phyloP scores from a whole-genome alignment of 1,140 invertebrate genomes.

The Adoxophyes honmai region DNA sequence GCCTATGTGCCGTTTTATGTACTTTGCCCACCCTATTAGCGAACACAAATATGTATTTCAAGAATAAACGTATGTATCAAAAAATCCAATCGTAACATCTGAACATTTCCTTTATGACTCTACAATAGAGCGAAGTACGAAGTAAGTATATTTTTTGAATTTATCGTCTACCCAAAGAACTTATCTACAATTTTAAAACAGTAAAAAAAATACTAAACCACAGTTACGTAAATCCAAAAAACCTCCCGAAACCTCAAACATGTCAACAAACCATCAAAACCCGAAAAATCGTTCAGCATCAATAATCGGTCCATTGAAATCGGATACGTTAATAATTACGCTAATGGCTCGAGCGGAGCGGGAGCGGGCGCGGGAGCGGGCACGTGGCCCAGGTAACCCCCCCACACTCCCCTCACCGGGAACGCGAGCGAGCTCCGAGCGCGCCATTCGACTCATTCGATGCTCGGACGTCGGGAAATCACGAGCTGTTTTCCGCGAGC shows the following conservation, averaged over 20 bases:
- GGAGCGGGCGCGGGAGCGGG: slow-evolving; percentile 28
- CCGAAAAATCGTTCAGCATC: slow-evolving; percentile 32
- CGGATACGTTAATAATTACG: slow-evolving; percentile 43
- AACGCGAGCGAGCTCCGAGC: slow-evolving; percentile 21
- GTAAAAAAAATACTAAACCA: too few species aligned
- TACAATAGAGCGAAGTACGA: too few species aligned
- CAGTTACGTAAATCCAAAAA: slow-evolving; percentile 20
- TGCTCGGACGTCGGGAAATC: slow-evolving; percentile 71
- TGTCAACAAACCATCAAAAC: slow-evolving; percentile 19
- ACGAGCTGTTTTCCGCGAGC: slow-evolving; percentile 65
- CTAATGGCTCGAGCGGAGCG: slow-evolving; percentile 28
- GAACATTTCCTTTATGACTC: too few species aligned
- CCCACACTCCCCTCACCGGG: slow-evolving; percentile 32
- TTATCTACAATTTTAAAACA: too few species aligned
- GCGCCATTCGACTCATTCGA: slow-evolving; percentile 67
- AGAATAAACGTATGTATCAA: too few species aligned
- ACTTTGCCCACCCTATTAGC: too few species aligned
- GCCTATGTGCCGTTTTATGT: too few species aligned
- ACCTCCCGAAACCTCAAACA: slow-evolving; percentile 14
- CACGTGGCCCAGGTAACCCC: slow-evolving; percentile 62
- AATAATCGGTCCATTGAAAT: slow-evolving; percentile 54
- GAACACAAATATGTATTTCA: too few species aligned
- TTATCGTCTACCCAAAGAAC: too few species aligned
- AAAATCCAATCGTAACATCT: too few species aligned
- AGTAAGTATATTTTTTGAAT: too few species aligned